These are phyloP conservation scores for Hypsopygia costalis DNA, from an alignment of 2,888 invertebrate species.

Conservation along the genomic window DNA sequence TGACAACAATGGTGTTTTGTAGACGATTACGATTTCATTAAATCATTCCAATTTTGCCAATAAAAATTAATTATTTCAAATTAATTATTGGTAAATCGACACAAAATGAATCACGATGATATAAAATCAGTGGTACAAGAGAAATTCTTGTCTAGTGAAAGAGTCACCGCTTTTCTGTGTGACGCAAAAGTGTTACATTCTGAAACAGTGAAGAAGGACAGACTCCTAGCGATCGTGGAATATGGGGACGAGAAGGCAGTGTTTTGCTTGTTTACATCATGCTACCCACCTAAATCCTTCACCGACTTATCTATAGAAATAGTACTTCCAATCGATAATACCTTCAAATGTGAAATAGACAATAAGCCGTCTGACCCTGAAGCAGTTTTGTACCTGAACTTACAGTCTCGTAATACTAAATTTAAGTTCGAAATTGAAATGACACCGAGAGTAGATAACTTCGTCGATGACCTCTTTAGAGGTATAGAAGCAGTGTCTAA, in stretches of 20 bases:
- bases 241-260: conserved; percentile 76
- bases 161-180: conserved; percentile 65
- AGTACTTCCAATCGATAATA: conserved; percentile 89
- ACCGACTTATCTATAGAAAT: conserved; percentile 90
- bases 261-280: conserved; percentile 75
- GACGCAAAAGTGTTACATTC: conserved; percentile 72
- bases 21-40: no score
- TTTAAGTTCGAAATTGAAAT: conserved; percentile 75
- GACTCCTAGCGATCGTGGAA: conserved; percentile 69
- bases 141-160: conserved; percentile 71
- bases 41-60: no score
- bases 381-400: conserved; percentile 70
- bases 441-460: conserved; percentile 83
- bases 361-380: conserved; percentile 80
- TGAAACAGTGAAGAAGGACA: conserved; percentile 69
- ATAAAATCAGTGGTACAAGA: conserved; percentile 71
- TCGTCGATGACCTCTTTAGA: conserved; percentile 87
- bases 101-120: conserved; percentile 72
- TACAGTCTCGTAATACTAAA: conserved; percentile 67
- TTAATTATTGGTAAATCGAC: no score
- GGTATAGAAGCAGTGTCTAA: conserved; percentile 85
- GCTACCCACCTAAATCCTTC: conserved; percentile 84
- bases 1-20: no score
- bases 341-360: conserved; percentile 88
- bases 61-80: no score